Base-by-base conservation (phyloP, 2,797 vertebrate species). In the Platalea minor region DNA sequence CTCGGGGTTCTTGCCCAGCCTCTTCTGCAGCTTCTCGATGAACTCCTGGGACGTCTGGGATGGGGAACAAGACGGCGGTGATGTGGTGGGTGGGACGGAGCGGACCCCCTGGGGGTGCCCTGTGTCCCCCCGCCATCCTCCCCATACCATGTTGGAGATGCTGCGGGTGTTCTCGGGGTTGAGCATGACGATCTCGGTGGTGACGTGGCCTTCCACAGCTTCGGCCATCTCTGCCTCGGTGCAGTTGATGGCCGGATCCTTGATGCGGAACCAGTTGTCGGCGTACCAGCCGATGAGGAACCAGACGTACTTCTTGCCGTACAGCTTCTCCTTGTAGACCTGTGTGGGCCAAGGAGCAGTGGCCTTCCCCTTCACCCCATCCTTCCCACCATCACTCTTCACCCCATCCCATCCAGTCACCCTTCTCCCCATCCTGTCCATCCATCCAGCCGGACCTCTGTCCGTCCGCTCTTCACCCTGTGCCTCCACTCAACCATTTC, bases 211-310 rank as follows among this genome's bases (percentile, higher is more conserved):
- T 87, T 99, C 99, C 80, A 99, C 99, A 0, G 99, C 99, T 97
- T 99, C 99, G 0, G 99, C 99, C 99, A 99, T 99, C 97, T 99
- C 99, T 9, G 99, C 99, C 96, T 99, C 98, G 0, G 99, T 99
- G 92, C 99, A 99, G 98, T 99, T 99, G 97, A 99, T 99, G 31
- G 99, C 98, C 0, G 99, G 98, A 88, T 99, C 99, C 75, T 99
- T 98, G 95, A 98, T 99, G 95, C 99, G 99, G 97, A 99, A 99
- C 99, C 99, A 99, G 89, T 99, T 99, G 98, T 99, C 99, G 0
- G 99, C 99, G 1, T 99, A 99, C 99, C 99, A 99, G 73, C 99
- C 99, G 0, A 99, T 99, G 94, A 99, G 98, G 96, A 99, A 99
- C 99, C 99, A 99, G 68, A 99, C 99, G 0, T 99, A 98, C 97